Evolutionary conservation across 2,113 vertebrate species (phyloP), one percentile per base, ranked within the genome.

Genomic region (Peromyscus californicus): DNA sequence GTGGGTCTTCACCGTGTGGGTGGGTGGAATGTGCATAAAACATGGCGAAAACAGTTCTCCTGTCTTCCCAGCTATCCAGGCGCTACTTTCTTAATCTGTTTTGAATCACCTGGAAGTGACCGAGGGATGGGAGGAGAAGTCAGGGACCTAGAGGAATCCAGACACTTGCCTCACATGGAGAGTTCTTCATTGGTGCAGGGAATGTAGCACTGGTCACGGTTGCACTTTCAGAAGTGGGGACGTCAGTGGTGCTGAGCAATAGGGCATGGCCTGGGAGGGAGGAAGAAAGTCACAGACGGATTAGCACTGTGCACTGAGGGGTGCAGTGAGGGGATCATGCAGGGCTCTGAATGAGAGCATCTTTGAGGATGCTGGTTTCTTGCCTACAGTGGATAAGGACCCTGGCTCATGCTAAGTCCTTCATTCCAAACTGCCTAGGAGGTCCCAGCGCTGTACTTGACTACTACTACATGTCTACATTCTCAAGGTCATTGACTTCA

Each of bases 131-230:
- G 85, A 63, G 26, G 65, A 19, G 26, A 24, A 29, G 63, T 29
- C 22, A 57, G 90, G 92, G 24, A 89, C 69, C 45, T 7, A 94
- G 69, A 86, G 84, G 93, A 87, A 83, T 8, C 15, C 2, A 3
- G 80, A 76, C 15, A 98, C 99, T 99, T 98, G 98, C 99, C 99
- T 99, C 98, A 57, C 99, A 99, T 0, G 98, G 99, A 15, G 99
- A 99, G 97, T 99, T 99, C 98, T 99, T 99, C 76, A 99, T 98
- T 12, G 99, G 99, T 57, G 99, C 99, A 0, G 99, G 99, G 97
- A 99, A 99, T 0, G 99, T 97, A 0, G 98, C 96, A 70, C 99
- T 99, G 98, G 99, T 99, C 97, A 99, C 98, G 4, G 98, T 92
- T 1, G 98, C 98, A 65, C 98, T 98, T 93, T 98, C 97, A 16